These are phyloP conservation scores for Linnaemya vulpina DNA, from an alignment of 2,888 invertebrate species.

Conservation along the genomic window DNA sequence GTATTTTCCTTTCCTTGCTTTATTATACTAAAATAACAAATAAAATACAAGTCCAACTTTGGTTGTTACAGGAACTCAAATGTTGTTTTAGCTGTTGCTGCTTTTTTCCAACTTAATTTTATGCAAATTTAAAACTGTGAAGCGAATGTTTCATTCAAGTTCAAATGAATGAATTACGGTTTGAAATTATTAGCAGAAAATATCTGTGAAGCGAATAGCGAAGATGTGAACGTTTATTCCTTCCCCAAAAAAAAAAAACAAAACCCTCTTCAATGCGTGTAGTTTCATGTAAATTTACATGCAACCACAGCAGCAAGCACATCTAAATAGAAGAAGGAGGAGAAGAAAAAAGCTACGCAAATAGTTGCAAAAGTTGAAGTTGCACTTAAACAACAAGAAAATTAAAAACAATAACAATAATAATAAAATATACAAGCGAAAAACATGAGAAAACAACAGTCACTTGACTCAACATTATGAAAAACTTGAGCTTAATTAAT, in stretches of 20 bases:
- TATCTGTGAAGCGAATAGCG: background rate
- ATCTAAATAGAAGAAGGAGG: background rate
- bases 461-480: conserved; percentile 59
- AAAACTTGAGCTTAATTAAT: conserved; percentile 68
- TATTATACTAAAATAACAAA: conserved; percentile 43
- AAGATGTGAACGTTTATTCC: conserved; percentile 1
- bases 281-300: conserved; percentile 39
- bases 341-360: background rate
- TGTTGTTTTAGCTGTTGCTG: conserved; percentile 59
- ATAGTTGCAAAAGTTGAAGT: conserved; percentile 50
- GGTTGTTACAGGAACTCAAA: conserved; percentile 8
- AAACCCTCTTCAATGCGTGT: too few relatives aligned
- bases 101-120: conserved; percentile 45
- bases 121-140: conserved; percentile 56
- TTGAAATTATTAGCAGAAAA: conserved; percentile 25
- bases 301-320: conserved; percentile 28
- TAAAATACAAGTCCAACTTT: conserved; percentile 27
- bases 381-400: conserved; percentile 51
- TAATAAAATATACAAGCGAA: conserved; percentile 17
- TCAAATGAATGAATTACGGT: conserved; percentile 56
- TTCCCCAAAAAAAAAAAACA: too few relatives aligned
- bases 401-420: conserved; percentile 54
- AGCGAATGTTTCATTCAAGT: conserved; percentile 48
- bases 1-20: background rate
- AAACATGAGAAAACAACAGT: conserved; percentile 33